phyloP scores from a whole-genome alignment of 2,888 invertebrate genomes.

The Watsonalla binaria region DNA sequence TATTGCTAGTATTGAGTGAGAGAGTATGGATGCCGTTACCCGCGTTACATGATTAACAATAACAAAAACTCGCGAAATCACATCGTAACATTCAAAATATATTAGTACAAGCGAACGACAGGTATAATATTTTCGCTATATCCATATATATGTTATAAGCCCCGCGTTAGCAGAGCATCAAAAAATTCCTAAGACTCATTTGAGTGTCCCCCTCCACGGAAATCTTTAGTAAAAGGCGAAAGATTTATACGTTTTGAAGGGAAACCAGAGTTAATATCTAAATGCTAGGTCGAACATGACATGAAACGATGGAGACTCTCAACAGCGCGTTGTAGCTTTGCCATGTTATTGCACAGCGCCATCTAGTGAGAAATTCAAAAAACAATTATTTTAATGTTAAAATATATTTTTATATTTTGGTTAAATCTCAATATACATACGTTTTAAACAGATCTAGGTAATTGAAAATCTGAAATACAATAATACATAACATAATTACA shows the following conservation, averaged over 20 bases:
- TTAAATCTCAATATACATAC: slow-evolving; percentile 13
- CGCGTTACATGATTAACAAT: too few relatives aligned
- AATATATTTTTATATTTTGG: not conserved
- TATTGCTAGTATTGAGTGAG: too few relatives aligned
- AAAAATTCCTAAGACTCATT: slow-evolving; percentile 78
- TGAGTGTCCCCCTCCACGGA: slow-evolving; percentile 86
- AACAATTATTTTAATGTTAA: not conserved
- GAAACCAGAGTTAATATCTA: slow-evolving; percentile 75
- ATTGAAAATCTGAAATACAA: not conserved
- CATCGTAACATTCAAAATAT: too few relatives aligned
- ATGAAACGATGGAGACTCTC: too few relatives aligned
- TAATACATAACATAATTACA: not conserved
- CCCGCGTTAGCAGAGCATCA: not conserved
- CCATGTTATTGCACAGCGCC: too few relatives aligned
- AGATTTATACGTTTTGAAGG: slow-evolving; percentile 85
- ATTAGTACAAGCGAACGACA: too few relatives aligned
- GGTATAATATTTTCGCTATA: too few relatives aligned
- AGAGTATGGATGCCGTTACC: too few relatives aligned
- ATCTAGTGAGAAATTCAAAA: too few relatives aligned
- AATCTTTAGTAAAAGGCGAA: slow-evolving; percentile 90
- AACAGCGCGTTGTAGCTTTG: too few relatives aligned
- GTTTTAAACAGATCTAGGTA: slow-evolving; percentile 17
- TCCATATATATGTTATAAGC: too few relatives aligned
- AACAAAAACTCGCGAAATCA: too few relatives aligned
- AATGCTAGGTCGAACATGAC: not conserved